phyloP scores from a whole-genome alignment of 1,140 invertebrate species.

The Scaptomyza graminum region DNA sequence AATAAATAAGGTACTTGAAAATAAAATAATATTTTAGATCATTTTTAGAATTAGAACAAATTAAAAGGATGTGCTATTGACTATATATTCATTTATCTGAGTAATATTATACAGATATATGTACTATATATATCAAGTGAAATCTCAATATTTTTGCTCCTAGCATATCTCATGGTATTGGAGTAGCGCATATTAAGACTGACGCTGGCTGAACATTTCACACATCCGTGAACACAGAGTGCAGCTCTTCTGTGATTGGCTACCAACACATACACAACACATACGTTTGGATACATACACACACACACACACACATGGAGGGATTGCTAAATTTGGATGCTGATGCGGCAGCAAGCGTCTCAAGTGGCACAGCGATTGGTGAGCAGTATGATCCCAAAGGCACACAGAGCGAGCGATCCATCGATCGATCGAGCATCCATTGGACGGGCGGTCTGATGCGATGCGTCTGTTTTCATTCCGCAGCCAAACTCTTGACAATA shows the following conservation, averaged over 20 bases:
- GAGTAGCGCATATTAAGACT: constrained; percentile 3
- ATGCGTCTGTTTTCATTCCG: constrained; percentile 58
- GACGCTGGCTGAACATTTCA: not conserved
- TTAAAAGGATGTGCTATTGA: too few relatives aligned
- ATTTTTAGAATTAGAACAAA: too few relatives aligned
- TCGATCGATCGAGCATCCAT: constrained; percentile 22
- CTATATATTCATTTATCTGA: too few relatives aligned
- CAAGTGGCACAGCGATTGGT: constrained; percentile 59
- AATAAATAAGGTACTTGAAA: too few relatives aligned
- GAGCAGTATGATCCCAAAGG: constrained; percentile 9
- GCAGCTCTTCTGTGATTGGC: constrained; percentile 29
- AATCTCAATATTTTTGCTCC: too few relatives aligned
- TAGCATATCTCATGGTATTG: not conserved
- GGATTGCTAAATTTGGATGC: constrained; percentile 66
- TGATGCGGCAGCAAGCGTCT: constrained; percentile 25
- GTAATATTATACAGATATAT: too few relatives aligned
- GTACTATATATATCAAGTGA: too few relatives aligned
- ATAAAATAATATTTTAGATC: too few relatives aligned
- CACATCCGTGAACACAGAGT: not conserved
- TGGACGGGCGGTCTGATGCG: constrained; percentile 29
- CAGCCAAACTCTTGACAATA: constrained; percentile 63
- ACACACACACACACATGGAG: not conserved
- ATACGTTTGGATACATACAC: not conserved
- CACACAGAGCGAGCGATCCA: too few relatives aligned
- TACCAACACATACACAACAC: constrained; percentile 14